phyloP scores from a whole-genome alignment of 2,797 vertebrate species.

The Gymnopithys bicolor region DNA sequence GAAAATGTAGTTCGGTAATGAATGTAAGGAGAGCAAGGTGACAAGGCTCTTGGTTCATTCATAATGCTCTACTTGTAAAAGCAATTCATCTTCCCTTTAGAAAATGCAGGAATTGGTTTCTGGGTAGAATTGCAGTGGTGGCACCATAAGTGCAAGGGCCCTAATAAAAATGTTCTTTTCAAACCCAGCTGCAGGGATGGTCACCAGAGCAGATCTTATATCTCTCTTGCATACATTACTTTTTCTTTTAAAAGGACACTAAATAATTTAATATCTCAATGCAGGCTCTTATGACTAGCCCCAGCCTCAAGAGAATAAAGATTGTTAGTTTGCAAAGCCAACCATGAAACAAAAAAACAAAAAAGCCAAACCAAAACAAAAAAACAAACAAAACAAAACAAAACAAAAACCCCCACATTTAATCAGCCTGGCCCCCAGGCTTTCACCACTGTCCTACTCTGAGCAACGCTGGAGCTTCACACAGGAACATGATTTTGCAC shows the following conservation, averaged over 20 bases:
- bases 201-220: constrained; percentile 15
- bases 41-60: neutral
- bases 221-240: neutral
- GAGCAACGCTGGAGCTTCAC: neutral
- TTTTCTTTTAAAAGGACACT: constrained; percentile 31
- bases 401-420: rapidly evolving
- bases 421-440: neutral
- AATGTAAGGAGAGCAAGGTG: neutral
- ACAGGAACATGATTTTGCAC: neutral
- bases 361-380: too few species aligned
- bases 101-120: neutral
- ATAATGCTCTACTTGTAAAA: neutral
- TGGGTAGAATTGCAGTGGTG: neutral
- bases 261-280: constrained; percentile 45
- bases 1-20: neutral
- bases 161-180: neutral
- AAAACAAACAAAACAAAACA: too few species aligned
- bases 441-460: neutral
- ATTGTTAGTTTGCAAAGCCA: constrained; percentile 19
- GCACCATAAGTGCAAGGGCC: neutral
- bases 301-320: constrained; percentile 13
- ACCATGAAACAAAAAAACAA: neutral
- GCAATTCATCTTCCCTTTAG: neutral
- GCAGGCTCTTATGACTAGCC: neutral
- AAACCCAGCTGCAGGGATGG: neutral